Evolutionary conservation across 2,888 invertebrate genomes (phyloP), one percentile per base, ranked within the genome.

Genomic region (Pollenia labialis): DNA sequence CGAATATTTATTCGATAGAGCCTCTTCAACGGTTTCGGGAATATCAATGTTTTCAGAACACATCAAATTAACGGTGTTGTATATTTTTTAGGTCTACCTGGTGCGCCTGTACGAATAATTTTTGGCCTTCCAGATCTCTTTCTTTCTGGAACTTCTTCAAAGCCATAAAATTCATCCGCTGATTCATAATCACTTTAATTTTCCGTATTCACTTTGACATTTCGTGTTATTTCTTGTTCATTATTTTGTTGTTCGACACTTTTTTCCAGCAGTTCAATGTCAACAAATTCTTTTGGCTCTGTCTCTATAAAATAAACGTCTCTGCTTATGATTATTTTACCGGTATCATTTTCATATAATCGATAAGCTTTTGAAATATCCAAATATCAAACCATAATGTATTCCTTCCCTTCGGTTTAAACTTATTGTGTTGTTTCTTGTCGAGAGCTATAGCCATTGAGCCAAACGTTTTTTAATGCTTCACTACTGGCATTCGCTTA

Each of bases 41-140:
- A 50, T n/a, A 4, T 66, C 23, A 16, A 85, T 32, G 7, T 81
- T 60, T 11, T 64, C 50, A 14, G 18, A 14, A n/a, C 52, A 46
- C 46, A 85, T 81, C 1, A 23, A 23, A 23, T 2, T 1, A 18
- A 85, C 0, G 4, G 58, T 54, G 9, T 62, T 82, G n/a, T n/a
- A n/a, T n/a, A 12, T 14, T 80, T 75, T 18, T 11, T 48, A 12
- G 79, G 75, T 62, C 81, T 66, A n/a, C 85, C 81, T 23, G 56
- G 48, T 44, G 7, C 42, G 8, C 80, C 80, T 11, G 14, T 79
- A 16, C 79, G 69, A 40, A 16, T 8, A 3, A 80, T 56, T 68
- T 23, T 58, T 18, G 69, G 80, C n/a, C 76, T 69, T 50, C 85
- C 64, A 9, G 44, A 32, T 54, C 18, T 23, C 18, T 23, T 23